phyloP scores from a whole-genome alignment of 2,888 invertebrate genomes.

The Rhogogaster chlorosoma region DNA sequence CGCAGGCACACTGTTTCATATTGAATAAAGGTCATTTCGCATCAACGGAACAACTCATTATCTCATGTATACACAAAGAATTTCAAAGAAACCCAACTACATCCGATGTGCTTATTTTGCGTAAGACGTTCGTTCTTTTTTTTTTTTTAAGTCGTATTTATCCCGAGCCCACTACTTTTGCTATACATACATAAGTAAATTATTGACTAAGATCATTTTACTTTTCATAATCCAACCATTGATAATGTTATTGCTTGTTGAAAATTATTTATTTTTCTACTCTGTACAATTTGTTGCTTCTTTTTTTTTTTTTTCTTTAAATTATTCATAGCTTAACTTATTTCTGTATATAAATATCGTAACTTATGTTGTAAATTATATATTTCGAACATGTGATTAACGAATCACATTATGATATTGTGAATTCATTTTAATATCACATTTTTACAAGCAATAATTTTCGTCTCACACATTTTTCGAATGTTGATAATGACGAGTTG shows the following conservation, averaged over 20 bases:
- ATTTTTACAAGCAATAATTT: constrained; percentile 19
- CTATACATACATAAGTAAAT: neutral
- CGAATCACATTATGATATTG: neutral
- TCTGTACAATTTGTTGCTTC: constrained; percentile 5
- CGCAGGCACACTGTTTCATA: neutral
- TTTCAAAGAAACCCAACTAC: neutral
- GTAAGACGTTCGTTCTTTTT: neutral
- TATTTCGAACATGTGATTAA: constrained; percentile 26
- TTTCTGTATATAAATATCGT: constrained; percentile 30
- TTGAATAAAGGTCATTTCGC: neutral
- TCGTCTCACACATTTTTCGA: neutral
- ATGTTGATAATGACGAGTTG: neutral
- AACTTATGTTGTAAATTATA: constrained; percentile 30
- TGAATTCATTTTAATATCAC: constrained; percentile 20
- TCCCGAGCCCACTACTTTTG: neutral
- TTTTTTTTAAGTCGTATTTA: constrained; percentile 23
- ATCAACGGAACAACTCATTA: neutral
- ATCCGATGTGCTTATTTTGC: neutral
- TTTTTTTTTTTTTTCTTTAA: neutral
- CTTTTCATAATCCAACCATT: neutral
- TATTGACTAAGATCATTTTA: neutral
- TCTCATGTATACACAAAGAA: neutral
- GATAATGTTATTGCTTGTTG: constrained; percentile 17
- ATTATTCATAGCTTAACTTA: constrained; percentile 18
- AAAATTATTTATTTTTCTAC: constrained; percentile 45